Conservation (phyloP, 2,888 invertebrate species). For the Anoplius nigerrimus region DNA sequence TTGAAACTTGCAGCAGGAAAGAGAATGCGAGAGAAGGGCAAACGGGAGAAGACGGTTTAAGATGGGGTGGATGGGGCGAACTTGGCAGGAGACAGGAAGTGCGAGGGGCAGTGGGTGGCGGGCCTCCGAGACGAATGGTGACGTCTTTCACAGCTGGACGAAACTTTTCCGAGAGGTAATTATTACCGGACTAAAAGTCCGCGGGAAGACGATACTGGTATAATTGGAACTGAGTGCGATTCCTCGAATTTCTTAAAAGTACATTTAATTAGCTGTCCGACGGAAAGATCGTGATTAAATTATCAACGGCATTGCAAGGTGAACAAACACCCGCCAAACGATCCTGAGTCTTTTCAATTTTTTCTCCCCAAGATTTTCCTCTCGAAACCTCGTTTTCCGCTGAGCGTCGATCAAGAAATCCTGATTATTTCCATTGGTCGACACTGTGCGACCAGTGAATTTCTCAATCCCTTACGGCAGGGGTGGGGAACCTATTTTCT, state of each 20-base stretch:
- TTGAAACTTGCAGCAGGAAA: neutral
- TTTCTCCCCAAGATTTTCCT: too few species aligned
- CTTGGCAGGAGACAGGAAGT: conserved; percentile 8
- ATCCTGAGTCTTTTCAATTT: too few species aligned
- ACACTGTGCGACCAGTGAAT: too few species aligned
- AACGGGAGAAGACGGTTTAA: conserved; percentile 7
- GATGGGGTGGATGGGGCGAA: conserved; percentile 32
- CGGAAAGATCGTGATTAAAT: neutral
- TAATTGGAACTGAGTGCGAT: conserved; percentile 38
- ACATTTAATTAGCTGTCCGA: conserved; percentile 28
- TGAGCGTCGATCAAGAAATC: too few species aligned
- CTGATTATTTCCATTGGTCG: too few species aligned
- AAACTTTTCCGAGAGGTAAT: conserved; percentile 42
- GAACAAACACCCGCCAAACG: too few species aligned
- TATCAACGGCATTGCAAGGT: neutral
- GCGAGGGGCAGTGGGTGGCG: neutral
- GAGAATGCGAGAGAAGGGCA: neutral
- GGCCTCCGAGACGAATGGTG: conserved; percentile 3
- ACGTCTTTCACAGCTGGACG: conserved; percentile 32
- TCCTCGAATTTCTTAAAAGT: conserved; percentile 3
- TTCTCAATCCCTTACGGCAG: too few species aligned
- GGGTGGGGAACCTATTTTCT: too few species aligned
- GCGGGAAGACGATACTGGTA: conserved; percentile 24
- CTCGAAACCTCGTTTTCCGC: too few species aligned
- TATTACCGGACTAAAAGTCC: conserved; percentile 34